phyloP scores from a whole-genome alignment of 2,797 vertebrate genomes.

The Parotocinclus haroldoi region DNA sequence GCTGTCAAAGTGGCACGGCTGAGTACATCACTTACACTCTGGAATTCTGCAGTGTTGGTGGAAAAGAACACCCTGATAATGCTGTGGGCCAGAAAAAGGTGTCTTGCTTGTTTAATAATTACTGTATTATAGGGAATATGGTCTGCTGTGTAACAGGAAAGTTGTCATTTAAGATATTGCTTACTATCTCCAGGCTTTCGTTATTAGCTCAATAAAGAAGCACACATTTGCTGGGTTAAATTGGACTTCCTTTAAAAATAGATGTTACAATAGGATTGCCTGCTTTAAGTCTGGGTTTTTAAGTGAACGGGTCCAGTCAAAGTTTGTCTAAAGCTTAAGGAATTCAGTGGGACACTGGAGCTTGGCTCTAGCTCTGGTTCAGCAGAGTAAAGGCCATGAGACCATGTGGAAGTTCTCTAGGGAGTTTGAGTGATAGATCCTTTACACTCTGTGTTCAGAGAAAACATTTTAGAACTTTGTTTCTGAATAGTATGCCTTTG shows the following conservation, averaged over 20 bases:
- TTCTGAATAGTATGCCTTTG: conserved; percentile 50
- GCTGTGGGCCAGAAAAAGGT: conserved; percentile 72
- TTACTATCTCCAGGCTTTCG: neutral
- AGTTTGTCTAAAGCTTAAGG: conserved; percentile 33
- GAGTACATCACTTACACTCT: conserved; percentile 51
- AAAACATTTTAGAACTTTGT: conserved; percentile 51
- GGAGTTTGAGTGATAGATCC: conserved; percentile 60
- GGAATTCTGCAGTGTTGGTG: conserved; percentile 49
- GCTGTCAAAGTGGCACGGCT: conserved; percentile 16
- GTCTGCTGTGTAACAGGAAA: conserved; percentile 51
- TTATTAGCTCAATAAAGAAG: conserved; percentile 9
- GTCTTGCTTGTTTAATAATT: conserved; percentile 70
- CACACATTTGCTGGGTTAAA: conserved; percentile 9
- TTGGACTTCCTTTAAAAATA: neutral
- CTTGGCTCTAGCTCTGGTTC: conserved; percentile 17
- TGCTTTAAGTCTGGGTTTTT: neutral
- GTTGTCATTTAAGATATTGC: conserved; percentile 29
- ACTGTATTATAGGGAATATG: conserved; percentile 51
- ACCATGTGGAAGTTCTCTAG: conserved; percentile 46
- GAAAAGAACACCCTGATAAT: conserved; percentile 67
- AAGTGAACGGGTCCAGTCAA: conserved; percentile 21
- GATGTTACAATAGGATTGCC: conserved; percentile 5
- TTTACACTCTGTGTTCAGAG: conserved; percentile 54
- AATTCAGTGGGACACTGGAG: conserved; percentile 30
- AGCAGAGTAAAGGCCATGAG: conserved; percentile 39